Evolutionary conservation across 2,113 vertebrate species (phyloP), one percentile per base, ranked within the genome.

Genomic region (Variabilichromis moorii): DNA sequence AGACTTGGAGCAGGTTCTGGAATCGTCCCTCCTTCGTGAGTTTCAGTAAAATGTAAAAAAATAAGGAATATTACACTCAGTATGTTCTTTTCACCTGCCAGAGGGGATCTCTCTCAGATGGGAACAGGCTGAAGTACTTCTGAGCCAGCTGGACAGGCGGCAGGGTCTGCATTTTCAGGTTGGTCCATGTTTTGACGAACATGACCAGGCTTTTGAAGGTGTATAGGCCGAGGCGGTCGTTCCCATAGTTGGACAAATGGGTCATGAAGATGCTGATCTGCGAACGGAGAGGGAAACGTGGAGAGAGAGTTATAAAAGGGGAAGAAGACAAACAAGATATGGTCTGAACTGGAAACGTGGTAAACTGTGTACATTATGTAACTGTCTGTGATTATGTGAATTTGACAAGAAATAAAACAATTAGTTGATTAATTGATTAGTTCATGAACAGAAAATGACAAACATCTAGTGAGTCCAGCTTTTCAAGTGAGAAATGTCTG

Each of bases 181-280:
- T 98, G 87, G 99, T 99, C 99, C 99, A 99, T 24, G 98, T 98
- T 93, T 97, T 97, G 88, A 99, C 94, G 83, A 99, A 99, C 91
- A 92, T 97, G 93, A 98, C 96, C 94, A 99, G 96, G 92, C 98
- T 98, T 93, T 97, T 98, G 91, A 99, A 99, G 85, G 99, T 99
- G 94, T 98, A 99, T 66, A 99, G 95, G 80, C 99, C 99, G 84
- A 99, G 97, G 50, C 99, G 98, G 90, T 99, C 99, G 0, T 99
- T 99, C 35, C 99, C 99, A 0, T 99, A 99, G 93, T 99, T 99
- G 90, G 98, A 99, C 93, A 99, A 95, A 87, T 99, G 99, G 5
- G 99, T 99, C 99, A 99, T 99, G 94, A 99, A 99, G 93, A 99
- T 99, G 93, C 98, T 99, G 89, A 99, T 99, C 98, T 99, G 94